Evolutionary conservation across 2,888 invertebrate genomes (phyloP).

Genomic region (Lycia hirtaria): DNA sequence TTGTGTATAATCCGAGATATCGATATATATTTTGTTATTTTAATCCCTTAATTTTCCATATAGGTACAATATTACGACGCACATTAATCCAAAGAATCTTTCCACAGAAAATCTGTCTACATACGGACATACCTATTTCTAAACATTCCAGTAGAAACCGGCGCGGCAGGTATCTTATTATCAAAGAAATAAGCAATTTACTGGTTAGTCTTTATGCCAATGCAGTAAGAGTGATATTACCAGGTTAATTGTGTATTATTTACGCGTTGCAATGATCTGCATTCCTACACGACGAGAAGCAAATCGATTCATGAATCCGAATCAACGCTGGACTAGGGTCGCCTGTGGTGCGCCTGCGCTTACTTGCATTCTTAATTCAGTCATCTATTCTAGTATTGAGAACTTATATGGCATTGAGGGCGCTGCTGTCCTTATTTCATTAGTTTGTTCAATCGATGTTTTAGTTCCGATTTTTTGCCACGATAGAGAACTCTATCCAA

Average conservation of each 20-base stretch:
- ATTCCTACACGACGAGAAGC: conserved; percentile 47
- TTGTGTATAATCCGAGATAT: too few relatives aligned
- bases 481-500: too few relatives aligned
- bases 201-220: not conserved
- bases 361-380: too few relatives aligned
- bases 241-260: conserved; percentile 18
- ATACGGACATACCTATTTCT: conserved; percentile 6
- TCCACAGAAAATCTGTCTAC: not conserved
- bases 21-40: too few relatives aligned
- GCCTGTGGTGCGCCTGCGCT: too few relatives aligned
- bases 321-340: conserved; percentile 36
- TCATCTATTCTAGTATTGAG: too few relatives aligned
- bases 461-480: too few relatives aligned
- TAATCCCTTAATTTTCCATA: too few relatives aligned
- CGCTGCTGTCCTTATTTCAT: too few relatives aligned
- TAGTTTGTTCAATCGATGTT: too few relatives aligned
- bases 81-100: not conserved
- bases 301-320: conserved; percentile 48
- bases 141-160: conserved; percentile 16
- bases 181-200: not conserved
- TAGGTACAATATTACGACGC: too few relatives aligned
- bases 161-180: conserved; percentile 6
- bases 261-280: conserved; percentile 42
- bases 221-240: not conserved
- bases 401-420: too few relatives aligned